These are phyloP conservation scores for Genyomyrus donnyi DNA, from an alignment of 2,113 vertebrate genomes.

Conservation along the genomic window DNA sequence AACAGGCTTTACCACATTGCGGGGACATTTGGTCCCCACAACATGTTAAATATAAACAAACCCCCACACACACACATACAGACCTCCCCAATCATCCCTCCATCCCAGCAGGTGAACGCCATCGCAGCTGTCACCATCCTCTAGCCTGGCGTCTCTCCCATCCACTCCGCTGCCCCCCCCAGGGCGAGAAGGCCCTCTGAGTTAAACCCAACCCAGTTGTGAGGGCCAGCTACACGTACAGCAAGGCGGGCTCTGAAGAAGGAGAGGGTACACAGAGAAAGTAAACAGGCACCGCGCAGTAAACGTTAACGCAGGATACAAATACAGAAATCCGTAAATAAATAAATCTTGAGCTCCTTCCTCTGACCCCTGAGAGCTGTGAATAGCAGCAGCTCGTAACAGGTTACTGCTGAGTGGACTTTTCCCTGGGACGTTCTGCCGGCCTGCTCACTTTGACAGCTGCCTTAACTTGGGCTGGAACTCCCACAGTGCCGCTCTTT, in stretches of 20 bases:
- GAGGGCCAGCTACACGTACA: neutral
- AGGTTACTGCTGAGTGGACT: neutral
- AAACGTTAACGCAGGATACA: neutral
- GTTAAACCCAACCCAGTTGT: neutral
- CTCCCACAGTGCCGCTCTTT: conserved; percentile 29
- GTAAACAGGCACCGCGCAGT: neutral
- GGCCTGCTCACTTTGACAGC: neutral
- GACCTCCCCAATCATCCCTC: neutral
- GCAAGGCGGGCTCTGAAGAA: neutral
- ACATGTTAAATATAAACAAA: neutral
- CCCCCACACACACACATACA: neutral
- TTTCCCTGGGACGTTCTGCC: neutral
- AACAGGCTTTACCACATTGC: neutral
- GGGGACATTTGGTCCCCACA: neutral
- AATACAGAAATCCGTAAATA: neutral
- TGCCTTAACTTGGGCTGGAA: neutral
- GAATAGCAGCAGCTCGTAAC: neutral
- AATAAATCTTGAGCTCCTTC: neutral
- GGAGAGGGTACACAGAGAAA: neutral
- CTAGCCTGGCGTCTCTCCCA: neutral
- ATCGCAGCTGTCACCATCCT: neutral
- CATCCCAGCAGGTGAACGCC: neutral
- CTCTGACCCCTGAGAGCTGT: neutral
- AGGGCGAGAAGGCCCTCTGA: neutral
- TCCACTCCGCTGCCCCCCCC: neutral